These are phyloP conservation scores for Holocentrus rufus DNA, from an alignment of 2,797 vertebrate genomes.

Conservation along the genomic window DNA sequence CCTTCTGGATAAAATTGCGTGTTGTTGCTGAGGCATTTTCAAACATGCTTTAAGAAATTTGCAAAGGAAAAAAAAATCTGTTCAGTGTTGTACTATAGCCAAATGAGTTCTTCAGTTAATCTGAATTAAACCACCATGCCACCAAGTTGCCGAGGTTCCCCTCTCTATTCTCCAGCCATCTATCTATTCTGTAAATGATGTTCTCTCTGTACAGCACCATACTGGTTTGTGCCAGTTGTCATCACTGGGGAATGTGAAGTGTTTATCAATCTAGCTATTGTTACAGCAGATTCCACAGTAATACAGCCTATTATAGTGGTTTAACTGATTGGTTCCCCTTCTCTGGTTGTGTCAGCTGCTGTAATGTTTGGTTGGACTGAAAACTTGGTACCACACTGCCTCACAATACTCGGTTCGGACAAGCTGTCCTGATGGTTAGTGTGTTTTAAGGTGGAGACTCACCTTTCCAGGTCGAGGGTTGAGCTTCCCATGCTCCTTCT, in stretches of 20 bases:
- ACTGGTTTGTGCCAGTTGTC: too few species aligned
- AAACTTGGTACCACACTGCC: not conserved
- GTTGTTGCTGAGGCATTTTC: too few species aligned
- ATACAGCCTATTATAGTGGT: too few species aligned
- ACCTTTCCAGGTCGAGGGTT: constrained; percentile 96
- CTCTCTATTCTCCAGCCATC: not conserved
- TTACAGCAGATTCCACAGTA: too few species aligned
- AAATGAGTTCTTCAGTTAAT: too few species aligned
- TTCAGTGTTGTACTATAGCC: too few species aligned
- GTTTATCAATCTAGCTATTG: not conserved
- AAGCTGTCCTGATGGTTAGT: not conserved
- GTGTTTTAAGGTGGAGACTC: constrained; percentile 46
- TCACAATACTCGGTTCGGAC: not conserved
- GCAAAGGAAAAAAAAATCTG: too few species aligned
- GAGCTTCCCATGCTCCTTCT: constrained; percentile 86
- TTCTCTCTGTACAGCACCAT: not conserved
- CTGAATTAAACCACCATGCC: too few species aligned
- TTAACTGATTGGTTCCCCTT: too few species aligned
- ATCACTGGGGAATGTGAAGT: not conserved
- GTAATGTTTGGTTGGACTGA: not conserved
- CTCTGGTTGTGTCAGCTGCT: not conserved
- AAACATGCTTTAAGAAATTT: too few species aligned
- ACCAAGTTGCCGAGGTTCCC: not conserved
- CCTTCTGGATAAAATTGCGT: too few species aligned
- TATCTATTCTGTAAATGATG: not conserved